Percentiles rank a stretch among this genome's conserved stretches.
Evolutionary conservation across 2,113 vertebrate genomes (phyloP).

Genomic region (Datnioides undecimradiatus): DNA sequence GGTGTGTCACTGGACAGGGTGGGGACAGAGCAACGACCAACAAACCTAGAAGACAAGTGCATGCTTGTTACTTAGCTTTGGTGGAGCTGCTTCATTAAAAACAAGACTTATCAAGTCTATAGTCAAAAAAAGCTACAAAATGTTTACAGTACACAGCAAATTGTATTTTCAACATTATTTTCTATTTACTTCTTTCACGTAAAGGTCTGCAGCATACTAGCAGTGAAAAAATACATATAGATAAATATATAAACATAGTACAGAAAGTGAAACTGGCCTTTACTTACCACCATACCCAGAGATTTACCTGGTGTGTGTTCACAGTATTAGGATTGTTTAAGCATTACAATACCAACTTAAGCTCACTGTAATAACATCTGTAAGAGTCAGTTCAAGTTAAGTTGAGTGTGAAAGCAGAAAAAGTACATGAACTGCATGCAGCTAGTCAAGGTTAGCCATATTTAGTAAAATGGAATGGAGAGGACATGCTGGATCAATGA

Average conservation of each 20-base stretch:
- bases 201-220: too few relatives aligned
- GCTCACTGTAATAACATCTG: not conserved
- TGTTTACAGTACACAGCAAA: too few relatives aligned
- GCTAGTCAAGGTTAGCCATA: constrained; percentile 70
- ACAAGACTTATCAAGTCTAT: not conserved
- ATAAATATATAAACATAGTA: too few relatives aligned
- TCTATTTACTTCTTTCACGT: too few relatives aligned
- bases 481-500: constrained; percentile 70
- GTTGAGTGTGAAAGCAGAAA: constrained; percentile 47
- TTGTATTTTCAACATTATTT: too few relatives aligned
- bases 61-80: not conserved
- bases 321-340: not conserved
- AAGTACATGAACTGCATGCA: constrained; percentile 72
- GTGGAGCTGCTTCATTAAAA: not conserved
- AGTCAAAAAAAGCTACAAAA: too few relatives aligned
- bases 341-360: not conserved
- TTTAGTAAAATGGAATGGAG: constrained; percentile 40
- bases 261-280: not conserved
- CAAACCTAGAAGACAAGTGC: constrained; percentile 6
- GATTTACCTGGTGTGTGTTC: constrained; percentile 18
- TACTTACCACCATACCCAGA: constrained; percentile 66
- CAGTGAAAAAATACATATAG: too few relatives aligned
- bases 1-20: not conserved
- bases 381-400: not conserved
- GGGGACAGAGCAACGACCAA: not conserved